A percentile compares a stretch with the other conserved stretches of the same genome.
These are phyloP conservation scores for Apostichopus leukothele DNA, from an alignment of 53 echinoderm and acorn worm species.

Conservation along the genomic window DNA sequence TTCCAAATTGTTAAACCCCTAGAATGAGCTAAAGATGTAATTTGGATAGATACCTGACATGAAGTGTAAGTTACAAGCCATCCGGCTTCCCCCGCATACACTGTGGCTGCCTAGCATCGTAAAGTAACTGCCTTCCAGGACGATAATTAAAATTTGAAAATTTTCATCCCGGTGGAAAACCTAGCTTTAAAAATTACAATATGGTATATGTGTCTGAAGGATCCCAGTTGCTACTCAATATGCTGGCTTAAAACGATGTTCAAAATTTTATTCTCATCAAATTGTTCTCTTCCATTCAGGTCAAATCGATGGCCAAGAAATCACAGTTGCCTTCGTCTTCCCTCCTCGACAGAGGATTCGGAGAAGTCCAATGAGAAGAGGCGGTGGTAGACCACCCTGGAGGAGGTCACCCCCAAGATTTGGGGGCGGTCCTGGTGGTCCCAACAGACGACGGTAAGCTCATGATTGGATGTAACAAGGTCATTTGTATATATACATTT, in stretches of 20 bases:
- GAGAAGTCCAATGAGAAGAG: constrained; percentile 71
- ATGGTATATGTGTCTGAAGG: too few relatives aligned
- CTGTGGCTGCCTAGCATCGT: too few relatives aligned
- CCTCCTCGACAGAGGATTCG: constrained; percentile 64
- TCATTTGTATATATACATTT: background rate
- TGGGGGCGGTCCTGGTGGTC: constrained; percentile 5
- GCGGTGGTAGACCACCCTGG: constrained; percentile 56
- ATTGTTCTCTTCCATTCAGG: constrained; percentile 50
- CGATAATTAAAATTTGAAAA: background rate
- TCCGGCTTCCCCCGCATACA: too few relatives aligned
- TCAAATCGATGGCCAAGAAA: constrained; percentile 96
- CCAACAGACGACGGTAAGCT: constrained; percentile 65
- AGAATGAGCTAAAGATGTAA: too few relatives aligned
- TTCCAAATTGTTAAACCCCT: too few relatives aligned
- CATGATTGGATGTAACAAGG: background rate
- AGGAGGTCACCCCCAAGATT: constrained; percentile 63
- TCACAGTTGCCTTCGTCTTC: constrained; percentile 81
- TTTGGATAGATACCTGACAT: too few relatives aligned
- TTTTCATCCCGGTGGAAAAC: background rate
- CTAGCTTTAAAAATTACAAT: background rate
- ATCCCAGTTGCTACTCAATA: too few relatives aligned
- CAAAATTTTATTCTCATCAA: background rate
- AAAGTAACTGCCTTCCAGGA: too few relatives aligned
- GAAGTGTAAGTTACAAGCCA: too few relatives aligned
- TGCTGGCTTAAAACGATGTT: background rate